Evolutionary conservation across 2,797 vertebrate species (phyloP).

Genomic region (Poecilia wingei): DNA sequence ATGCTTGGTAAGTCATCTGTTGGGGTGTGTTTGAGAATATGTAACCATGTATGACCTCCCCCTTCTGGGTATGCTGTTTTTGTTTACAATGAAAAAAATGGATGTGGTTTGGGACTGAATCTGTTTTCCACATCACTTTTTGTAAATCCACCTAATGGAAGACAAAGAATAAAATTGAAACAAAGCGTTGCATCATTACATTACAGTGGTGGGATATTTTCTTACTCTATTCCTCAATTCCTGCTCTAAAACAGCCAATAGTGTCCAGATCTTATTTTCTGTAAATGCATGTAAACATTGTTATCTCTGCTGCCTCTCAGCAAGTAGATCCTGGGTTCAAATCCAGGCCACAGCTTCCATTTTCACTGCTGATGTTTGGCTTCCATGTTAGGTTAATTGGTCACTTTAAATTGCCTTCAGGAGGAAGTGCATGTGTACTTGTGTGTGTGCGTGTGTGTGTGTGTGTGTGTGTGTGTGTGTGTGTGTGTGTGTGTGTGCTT

Average conservation of each 20-base stretch:
- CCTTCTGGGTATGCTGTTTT: conserved; percentile 12
- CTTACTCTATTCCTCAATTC: no score
- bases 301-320: neutral
- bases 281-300: neutral
- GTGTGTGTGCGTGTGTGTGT: no score
- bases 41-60: conserved; percentile 18
- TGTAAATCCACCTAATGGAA: conserved; percentile 40
- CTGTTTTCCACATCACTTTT: conserved; percentile 39
- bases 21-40: neutral
- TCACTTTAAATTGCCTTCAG: neutral
- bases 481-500: no score
- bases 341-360: neutral
- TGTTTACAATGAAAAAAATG: conserved; percentile 22
- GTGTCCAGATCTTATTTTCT: neutral
- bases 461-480: no score
- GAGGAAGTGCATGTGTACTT: neutral
- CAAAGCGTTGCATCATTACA: conserved; percentile 27
- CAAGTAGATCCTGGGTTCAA: neutral
- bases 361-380: neutral
- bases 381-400: neutral
- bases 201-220: neutral
- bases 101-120: conserved; percentile 20
- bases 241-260: neutral
- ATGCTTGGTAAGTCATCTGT: conserved; percentile 14
- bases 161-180: conserved; percentile 42